Evolutionary conservation across 2,888 invertebrate species (phyloP).

Genomic region (Odontocolon sp.): DNA sequence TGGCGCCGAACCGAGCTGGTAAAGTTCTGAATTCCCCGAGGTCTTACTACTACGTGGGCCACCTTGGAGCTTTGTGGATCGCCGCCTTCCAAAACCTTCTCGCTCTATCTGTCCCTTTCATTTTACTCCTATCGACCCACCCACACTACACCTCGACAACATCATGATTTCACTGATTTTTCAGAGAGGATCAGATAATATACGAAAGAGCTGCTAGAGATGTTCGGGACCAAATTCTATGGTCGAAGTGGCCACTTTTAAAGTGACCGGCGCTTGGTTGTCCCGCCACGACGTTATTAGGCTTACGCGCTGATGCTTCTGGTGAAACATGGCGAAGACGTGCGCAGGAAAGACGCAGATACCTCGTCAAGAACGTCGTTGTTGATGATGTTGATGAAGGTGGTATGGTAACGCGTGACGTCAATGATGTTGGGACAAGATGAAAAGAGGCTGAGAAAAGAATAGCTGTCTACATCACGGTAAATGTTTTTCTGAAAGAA

Average conservation of each 20-base stretch:
- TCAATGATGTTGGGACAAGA: slow-evolving; percentile 17
- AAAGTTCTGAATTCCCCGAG: slow-evolving; percentile 55
- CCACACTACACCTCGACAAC: slow-evolving; percentile 46
- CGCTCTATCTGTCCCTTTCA: slow-evolving; percentile 27
- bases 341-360: background rate
- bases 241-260: slow-evolving; percentile 66
- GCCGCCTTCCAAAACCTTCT: slow-evolving; percentile 64
- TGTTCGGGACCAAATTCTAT: slow-evolving; percentile 30
- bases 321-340: slow-evolving; percentile 12
- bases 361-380: slow-evolving; percentile 1
- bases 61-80: slow-evolving; percentile 73
- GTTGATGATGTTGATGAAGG: slow-evolving; percentile 4
- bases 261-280: slow-evolving; percentile 25
- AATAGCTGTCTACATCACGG: background rate
- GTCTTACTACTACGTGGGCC: slow-evolving; percentile 63
- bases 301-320: background rate
- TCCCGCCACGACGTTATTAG: slow-evolving; percentile 19
- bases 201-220: slow-evolving; percentile 20
- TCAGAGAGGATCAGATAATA: slow-evolving; percentile 48
- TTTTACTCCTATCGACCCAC: slow-evolving; percentile 24
- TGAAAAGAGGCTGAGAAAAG: background rate
- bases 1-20: slow-evolving; percentile 65
- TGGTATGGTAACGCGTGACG: slow-evolving; percentile 2
- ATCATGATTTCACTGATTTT: slow-evolving; percentile 72
- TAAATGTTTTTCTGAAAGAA: slow-evolving; percentile 21